These are phyloP conservation scores for Columba guinea DNA, from an alignment of 2,797 vertebrate genomes.

Conservation along the genomic window DNA sequence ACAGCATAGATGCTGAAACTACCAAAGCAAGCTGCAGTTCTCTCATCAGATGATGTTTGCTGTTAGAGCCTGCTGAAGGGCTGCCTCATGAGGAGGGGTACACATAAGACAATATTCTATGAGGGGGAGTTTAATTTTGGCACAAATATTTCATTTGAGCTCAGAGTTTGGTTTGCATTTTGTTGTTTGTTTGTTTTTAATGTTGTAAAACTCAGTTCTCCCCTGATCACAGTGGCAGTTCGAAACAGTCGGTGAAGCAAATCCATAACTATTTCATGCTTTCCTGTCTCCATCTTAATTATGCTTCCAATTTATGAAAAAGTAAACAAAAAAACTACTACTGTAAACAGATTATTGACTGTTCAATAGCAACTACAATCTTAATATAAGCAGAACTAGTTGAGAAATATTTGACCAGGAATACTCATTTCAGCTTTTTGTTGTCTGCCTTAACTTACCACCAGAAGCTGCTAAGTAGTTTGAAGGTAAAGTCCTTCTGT, in stretches of 20 bases:
- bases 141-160: fast-evolving
- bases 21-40: too few species aligned
- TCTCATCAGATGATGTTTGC: background rate
- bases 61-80: background rate
- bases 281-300: background rate
- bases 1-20: background rate
- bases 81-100: background rate
- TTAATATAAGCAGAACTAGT: background rate
- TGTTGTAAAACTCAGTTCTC: background rate
- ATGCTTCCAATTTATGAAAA: background rate
- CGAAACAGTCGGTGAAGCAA: background rate
- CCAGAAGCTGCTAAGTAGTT: background rate
- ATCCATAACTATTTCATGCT: background rate
- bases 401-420: background rate
- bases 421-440: background rate
- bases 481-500: background rate
- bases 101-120: background rate
- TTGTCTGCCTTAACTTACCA: background rate
- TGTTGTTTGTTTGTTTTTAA: too few species aligned
- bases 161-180: background rate
- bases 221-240: background rate
- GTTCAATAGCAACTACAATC: background rate
- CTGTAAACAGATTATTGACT: background rate
- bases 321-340: background rate
- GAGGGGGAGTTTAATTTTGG: background rate